phyloP scores from a whole-genome alignment of 1,140 invertebrate species.

The Drosophila sproati region DNA sequence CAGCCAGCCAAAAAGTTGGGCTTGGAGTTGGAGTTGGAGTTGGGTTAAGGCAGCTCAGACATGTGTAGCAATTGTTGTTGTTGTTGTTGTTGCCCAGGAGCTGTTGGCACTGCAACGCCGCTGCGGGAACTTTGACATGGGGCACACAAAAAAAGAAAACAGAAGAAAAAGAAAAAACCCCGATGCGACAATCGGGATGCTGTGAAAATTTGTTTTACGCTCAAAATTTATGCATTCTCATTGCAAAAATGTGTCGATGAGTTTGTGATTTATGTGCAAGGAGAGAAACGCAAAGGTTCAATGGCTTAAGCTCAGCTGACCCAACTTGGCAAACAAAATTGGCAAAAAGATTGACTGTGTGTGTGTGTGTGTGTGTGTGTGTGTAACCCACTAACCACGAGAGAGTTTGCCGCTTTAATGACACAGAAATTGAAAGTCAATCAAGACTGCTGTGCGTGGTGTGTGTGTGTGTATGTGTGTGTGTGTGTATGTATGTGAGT shows the following conservation, averaged over 20 bases:
- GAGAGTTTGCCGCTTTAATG: constrained; percentile 62
- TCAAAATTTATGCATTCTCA: constrained; percentile 43
- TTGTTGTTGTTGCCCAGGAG: constrained; percentile 69
- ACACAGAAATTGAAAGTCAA: constrained; percentile 71
- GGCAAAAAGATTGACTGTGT: not conserved
- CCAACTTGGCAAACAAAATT: not conserved
- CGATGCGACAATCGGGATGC: constrained; percentile 46
- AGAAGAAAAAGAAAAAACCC: not conserved
- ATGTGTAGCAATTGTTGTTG: constrained; percentile 31
- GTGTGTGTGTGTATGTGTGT: constrained; percentile 3
- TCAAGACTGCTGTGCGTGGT: constrained; percentile 20
- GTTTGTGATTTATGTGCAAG: constrained; percentile 61
- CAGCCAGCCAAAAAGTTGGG: not conserved
- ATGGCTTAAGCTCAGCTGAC: not conserved
- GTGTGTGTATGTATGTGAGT: constrained; percentile 20
- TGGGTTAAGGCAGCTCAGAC: constrained; percentile 21
- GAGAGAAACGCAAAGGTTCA: not conserved
- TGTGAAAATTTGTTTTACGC: constrained; percentile 60
- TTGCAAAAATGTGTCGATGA: constrained; percentile 67
- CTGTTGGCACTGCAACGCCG: constrained; percentile 66
- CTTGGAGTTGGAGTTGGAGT: constrained; percentile 11
- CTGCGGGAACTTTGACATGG: constrained; percentile 62
- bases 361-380: not conserved
- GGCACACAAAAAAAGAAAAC: constrained; percentile 6
- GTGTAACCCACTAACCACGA: constrained; percentile 63